Evolutionary conservation across 2,797 vertebrate genomes (phyloP).

Genomic region (Babyrousa celebensis): DNA sequence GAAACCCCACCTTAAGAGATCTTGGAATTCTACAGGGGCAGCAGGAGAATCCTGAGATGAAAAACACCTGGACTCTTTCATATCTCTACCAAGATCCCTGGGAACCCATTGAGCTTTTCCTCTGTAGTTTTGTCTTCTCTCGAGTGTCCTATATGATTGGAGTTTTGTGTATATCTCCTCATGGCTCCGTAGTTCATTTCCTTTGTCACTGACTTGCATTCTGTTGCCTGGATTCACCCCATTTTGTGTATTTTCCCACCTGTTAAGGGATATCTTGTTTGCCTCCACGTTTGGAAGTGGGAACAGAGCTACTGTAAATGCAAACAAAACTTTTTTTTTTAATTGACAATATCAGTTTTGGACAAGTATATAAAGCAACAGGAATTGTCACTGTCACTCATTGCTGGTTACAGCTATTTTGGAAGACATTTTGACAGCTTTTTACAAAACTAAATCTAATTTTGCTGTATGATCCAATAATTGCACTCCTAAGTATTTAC

Average conservation of each 20-base stretch:
- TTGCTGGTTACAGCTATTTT: constrained; percentile 18
- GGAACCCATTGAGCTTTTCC: neutral
- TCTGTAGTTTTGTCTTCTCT: neutral
- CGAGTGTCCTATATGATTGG: too few relatives aligned
- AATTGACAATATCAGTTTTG: neutral
- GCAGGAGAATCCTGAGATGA: neutral
- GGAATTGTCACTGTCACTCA: neutral
- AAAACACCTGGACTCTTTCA: neutral
- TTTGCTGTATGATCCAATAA: neutral
- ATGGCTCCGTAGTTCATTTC: neutral
- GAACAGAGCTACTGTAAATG: neutral
- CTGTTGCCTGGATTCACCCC: neutral
- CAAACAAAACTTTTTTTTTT: neutral
- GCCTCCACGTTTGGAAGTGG: neutral
- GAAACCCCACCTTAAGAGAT: neutral
- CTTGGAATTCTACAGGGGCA: neutral
- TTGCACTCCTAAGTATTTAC: neutral
- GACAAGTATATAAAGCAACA: constrained; percentile 15
- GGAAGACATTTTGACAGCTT: constrained; percentile 14
- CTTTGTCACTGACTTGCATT: neutral
- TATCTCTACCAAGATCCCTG: neutral
- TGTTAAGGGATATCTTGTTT: neutral
- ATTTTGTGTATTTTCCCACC: neutral
- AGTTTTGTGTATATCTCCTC: neutral
- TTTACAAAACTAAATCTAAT: neutral